These are phyloP conservation scores for Clostera curtula DNA, from an alignment of 2,888 invertebrate genomes.

Conservation along the genomic window DNA sequence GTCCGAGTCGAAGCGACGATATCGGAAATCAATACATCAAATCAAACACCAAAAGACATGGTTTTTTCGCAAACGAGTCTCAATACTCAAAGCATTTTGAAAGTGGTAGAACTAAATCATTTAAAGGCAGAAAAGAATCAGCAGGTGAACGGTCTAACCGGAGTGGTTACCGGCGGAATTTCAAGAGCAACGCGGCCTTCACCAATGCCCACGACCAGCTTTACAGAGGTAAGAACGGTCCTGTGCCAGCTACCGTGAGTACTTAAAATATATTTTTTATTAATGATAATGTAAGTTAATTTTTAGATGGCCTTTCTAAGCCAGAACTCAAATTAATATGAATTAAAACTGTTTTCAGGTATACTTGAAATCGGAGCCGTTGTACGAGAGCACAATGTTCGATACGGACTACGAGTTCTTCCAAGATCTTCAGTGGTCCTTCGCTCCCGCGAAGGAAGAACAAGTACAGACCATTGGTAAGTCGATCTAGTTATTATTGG, in stretches of 20 bases:
- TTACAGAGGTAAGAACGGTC: conserved; percentile 61
- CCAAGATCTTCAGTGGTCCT: conserved; percentile 80
- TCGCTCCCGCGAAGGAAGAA: conserved; percentile 67
- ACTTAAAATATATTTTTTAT: conserved; percentile 31
- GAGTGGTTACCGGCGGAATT: conserved; percentile 54
- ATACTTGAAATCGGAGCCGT: conserved; percentile 61
- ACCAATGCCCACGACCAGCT: conserved; percentile 48
- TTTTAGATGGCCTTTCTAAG: conserved; percentile 28
- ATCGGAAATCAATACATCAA: conserved; percentile 60
- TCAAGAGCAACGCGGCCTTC: conserved; percentile 35
- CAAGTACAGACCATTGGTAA: conserved; percentile 66
- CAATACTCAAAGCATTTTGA: conserved; percentile 66
- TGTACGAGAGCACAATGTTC: conserved; percentile 60
- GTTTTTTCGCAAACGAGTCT: conserved; percentile 73
- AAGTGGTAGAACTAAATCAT: conserved; percentile 70
- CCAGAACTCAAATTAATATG: conserved; percentile 33
- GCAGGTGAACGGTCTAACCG: conserved; percentile 52
- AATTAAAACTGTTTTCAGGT: conserved; percentile 49
- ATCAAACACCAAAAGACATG: conserved; percentile 68
- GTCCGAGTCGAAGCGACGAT: conserved; percentile 71
- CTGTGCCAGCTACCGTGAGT: conserved; percentile 52
- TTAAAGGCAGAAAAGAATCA: conserved; percentile 64
- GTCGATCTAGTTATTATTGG: conserved; percentile 9
- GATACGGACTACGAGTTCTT: conserved; percentile 79
- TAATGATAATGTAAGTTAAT: conserved; percentile 42